A percentile compares a stretch with the other conserved stretches of the same genome.
These are phyloP conservation scores for Aricia agestis DNA, from an alignment of 1,140 invertebrate genomes.

Conservation along the genomic window DNA sequence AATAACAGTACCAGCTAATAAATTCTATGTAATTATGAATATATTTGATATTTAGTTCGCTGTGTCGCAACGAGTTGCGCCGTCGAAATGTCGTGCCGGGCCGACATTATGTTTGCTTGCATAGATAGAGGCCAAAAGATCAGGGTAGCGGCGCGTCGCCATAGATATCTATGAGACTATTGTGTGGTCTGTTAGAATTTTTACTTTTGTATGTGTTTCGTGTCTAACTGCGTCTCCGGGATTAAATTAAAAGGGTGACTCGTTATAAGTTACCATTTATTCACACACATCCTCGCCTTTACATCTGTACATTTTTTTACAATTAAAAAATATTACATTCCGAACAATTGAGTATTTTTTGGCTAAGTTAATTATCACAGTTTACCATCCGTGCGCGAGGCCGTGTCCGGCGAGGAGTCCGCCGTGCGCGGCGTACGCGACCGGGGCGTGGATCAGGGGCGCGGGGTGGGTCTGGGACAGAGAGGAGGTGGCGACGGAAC, in stretches of 20 bases:
- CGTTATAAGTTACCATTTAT: slow-evolving; percentile 63
- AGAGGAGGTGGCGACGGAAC: slow-evolving; percentile 53
- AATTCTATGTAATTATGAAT: slow-evolving; percentile 10
- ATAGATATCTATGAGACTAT: too few species aligned
- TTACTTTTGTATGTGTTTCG: background rate
- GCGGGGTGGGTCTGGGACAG: slow-evolving; percentile 61
- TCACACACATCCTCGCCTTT: slow-evolving; percentile 73
- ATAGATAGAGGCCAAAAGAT: background rate
- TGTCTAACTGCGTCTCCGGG: background rate
- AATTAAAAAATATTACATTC: slow-evolving; percentile 62
- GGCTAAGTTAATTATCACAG: slow-evolving; percentile 63
- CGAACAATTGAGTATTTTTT: slow-evolving; percentile 69
- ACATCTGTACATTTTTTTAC: slow-evolving; percentile 58
- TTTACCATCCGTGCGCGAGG: slow-evolving; percentile 63
- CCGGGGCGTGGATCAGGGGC: slow-evolving; percentile 48
- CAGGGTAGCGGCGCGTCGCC: too few species aligned
- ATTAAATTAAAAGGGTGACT: background rate
- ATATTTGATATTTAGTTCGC: slow-evolving; percentile 10
- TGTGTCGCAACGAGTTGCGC: slow-evolving; percentile 5
- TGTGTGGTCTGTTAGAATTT: too few species aligned
- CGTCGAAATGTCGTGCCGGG: slow-evolving; percentile 1
- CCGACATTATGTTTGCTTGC: background rate
- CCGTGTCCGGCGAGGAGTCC: slow-evolving; percentile 38
- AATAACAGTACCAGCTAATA: background rate
- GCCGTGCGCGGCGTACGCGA: slow-evolving; percentile 47